Evolutionary conservation across 2,797 vertebrate genomes (phyloP), one percentile per base, ranked within the genome.

Genomic region (Microctenopoma stevenorrisi): DNA sequence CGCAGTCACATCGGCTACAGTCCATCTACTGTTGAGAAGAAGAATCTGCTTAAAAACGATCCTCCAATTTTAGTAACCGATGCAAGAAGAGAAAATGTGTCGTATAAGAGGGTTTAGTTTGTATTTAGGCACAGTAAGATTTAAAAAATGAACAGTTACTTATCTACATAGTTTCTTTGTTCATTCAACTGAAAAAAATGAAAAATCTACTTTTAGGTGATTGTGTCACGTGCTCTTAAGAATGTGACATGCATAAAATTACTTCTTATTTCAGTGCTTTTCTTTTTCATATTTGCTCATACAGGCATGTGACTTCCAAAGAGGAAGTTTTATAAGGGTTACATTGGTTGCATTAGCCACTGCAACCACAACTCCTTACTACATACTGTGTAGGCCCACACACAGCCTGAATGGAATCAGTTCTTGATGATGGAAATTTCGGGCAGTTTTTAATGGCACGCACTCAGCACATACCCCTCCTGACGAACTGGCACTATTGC

Each of bases 401-500:
- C 84, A 64, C 80, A 81, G 68, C 15, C 54, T 42, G 56, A 71
- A 37, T 71, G 56, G 62, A 75, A 61, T 54, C 62, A 43, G 8
- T 63, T 69, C 59, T 63, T 75, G 54, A 52, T 5, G 16, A 54
- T 78, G 63, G 77, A 76, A 87, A 84, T 81, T 71, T 72, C 72
- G 79, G 64, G 52, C 66, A 79, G 72, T 55, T 65, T 79, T 84
- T 77, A 61, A 80, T 82, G 69, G 72, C 75, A 82, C 56, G 59
- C 42, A 26, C 37, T 65, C 43, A 79, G 35, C 52, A 62, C 50
- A 22, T 22, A 56, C 55, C 54, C 64, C 68, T 80, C 72, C 63
- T 50, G 54, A 62, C 58, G 22, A 30, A 82, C 80, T 81, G 88
- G 86, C 81, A 86, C 79, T 78, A 84, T 67, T 50, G 73, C n/a